These are phyloP conservation scores for Nomada ruficornis DNA, from an alignment of 2,888 invertebrate species.

Conservation along the genomic window DNA sequence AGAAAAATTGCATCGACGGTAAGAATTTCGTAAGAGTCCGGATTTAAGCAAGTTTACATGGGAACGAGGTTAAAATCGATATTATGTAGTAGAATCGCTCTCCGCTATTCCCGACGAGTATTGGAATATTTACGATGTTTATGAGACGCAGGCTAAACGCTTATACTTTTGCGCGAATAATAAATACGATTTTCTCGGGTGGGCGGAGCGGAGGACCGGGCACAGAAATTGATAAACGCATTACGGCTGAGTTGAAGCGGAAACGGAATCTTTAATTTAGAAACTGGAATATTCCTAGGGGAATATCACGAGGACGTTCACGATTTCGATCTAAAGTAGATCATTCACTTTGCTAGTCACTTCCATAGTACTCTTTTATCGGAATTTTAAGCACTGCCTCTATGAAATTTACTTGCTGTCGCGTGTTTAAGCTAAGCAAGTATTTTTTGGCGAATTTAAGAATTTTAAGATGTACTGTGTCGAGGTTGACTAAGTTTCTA, in stretches of 20 bases:
- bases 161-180: constrained; percentile 64
- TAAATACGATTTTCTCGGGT: constrained; percentile 67
- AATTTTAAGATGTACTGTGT: too few relatives aligned
- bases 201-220: constrained; percentile 58
- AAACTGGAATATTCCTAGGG: constrained; percentile 64
- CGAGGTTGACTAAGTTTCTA: neutral
- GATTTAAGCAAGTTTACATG: constrained; percentile 10
- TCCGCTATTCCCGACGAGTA: constrained; percentile 14
- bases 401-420: constrained; percentile 11
- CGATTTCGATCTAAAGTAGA: constrained; percentile 38
- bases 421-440: neutral
- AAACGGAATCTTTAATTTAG: constrained; percentile 72
- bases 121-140: constrained; percentile 49
- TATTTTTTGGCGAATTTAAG: neutral
- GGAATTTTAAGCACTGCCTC: constrained; percentile 4
- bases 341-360: constrained; percentile 44
- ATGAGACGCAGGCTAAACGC: constrained; percentile 45
- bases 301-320: constrained; percentile 41
- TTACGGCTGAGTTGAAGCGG: constrained; percentile 66
- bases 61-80: constrained; percentile 35
- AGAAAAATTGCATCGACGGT: neutral
- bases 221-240: constrained; percentile 74
- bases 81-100: neutral
- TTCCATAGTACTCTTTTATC: neutral
- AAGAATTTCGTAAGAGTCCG: neutral